These are phyloP conservation scores for Hofmannophila pseudospretella DNA, from an alignment of 2,888 invertebrate species.

Conservation along the genomic window DNA sequence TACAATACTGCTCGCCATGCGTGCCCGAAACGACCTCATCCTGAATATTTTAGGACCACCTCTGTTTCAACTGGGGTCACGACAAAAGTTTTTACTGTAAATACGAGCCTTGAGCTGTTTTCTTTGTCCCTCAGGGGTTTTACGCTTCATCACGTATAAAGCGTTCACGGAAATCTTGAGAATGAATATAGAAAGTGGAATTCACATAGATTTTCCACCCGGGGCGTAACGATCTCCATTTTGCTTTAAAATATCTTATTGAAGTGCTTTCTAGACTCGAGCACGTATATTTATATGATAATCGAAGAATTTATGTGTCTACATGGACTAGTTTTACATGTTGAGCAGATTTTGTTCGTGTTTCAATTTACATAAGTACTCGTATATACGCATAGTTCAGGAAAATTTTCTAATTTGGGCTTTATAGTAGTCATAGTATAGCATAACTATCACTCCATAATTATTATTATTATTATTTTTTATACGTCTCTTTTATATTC, in stretches of 20 bases:
- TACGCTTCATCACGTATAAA: conserved; percentile 46
- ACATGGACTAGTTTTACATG: neutral
- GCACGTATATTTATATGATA: conserved; percentile 4
- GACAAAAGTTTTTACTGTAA: conserved; percentile 21
- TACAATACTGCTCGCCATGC: conserved; percentile 55
- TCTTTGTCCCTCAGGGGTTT: conserved; percentile 35
- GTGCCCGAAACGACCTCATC: conserved; percentile 43
- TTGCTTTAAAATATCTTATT: conserved; percentile 20
- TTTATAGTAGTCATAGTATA: too few species aligned
- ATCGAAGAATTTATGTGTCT: conserved; percentile 5
- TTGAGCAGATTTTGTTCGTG: too few species aligned
- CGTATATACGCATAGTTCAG: too few species aligned
- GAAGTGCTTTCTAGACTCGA: conserved; percentile 2
- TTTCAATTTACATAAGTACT: too few species aligned
- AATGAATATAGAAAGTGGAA: conserved; percentile 30
- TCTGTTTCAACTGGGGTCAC: conserved; percentile 35
- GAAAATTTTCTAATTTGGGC: too few species aligned
- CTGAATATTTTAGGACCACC: conserved; percentile 59
- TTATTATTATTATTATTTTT: too few species aligned
- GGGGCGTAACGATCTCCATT: conserved; percentile 28
- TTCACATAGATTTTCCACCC: conserved; percentile 24
- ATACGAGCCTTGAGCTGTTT: conserved; percentile 28
- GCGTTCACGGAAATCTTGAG: conserved; percentile 16
- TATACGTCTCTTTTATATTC: too few species aligned
- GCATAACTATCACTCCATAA: too few species aligned